These are phyloP conservation scores for Sympetrum striolatum DNA, from an alignment of 2,888 invertebrate genomes.

Conservation along the genomic window DNA sequence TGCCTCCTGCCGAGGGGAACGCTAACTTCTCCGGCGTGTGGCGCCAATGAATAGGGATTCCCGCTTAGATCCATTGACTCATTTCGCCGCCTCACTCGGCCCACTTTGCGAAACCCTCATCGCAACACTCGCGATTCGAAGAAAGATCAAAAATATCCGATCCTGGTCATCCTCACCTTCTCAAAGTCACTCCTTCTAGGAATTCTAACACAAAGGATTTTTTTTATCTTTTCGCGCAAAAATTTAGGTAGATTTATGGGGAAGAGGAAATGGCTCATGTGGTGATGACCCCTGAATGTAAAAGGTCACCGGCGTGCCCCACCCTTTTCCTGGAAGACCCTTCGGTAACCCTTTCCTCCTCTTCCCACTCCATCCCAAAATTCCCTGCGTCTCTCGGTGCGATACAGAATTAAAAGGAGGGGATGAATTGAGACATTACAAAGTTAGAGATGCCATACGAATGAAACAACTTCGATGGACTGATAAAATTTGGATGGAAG, in stretches of 20 bases:
- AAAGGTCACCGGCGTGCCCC: neutral
- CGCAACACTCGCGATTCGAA: neutral
- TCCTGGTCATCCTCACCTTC: neutral
- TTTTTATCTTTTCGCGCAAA: neutral
- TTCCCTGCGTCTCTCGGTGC: neutral
- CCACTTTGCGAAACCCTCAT: neutral
- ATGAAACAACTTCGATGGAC: too few relatives aligned
- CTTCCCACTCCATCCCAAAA: neutral
- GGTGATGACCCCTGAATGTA: neutral
- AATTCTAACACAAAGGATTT: neutral
- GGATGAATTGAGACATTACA: too few relatives aligned
- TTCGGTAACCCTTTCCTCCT: neutral
- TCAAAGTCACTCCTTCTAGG: neutral
- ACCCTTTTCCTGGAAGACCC: constrained; percentile 30
- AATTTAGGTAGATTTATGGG: neutral
- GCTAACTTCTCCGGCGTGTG: neutral
- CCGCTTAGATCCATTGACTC: constrained; percentile 14
- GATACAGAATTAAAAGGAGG: neutral
- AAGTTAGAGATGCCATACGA: too few relatives aligned
- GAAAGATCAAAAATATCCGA: neutral
- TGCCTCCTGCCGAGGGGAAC: neutral
- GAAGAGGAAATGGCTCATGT: neutral
- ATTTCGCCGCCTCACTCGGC: neutral
- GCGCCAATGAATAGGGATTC: constrained; percentile 32
- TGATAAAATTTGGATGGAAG: too few relatives aligned